Base-by-base conservation (phyloP, 2,888 invertebrate genomes). In the Agrotis exclamationis region DNA sequence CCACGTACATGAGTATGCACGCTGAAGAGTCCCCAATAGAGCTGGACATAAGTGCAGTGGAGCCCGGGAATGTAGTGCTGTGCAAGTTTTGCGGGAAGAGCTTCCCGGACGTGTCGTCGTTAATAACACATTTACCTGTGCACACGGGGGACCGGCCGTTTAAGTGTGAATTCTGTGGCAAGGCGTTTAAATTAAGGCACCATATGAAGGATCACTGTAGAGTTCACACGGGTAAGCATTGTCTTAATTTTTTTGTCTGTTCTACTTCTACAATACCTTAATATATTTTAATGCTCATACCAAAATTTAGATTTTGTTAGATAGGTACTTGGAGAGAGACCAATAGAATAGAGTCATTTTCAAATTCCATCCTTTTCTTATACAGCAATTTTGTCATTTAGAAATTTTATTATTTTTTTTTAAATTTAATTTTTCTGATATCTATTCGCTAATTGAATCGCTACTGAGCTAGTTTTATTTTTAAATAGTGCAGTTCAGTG, bases 201-300 rank as follows among this genome's bases (percentile, higher is more conserved):
- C 98, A 99, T 96, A 98, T 99, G 98, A 99, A 99, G 96, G 98
- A 99, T 96, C 99, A 99, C 93, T 98, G 98, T 96, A 97, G 98
- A 90, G 98, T 99, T 80, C 99, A 99, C 93, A 99, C 98, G 86
- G 99, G 97, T 97, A 94, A 96, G 97, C 85, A 47, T 16, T 24
- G 1, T 44, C 20, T 60, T 57, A 24, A 2, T 45, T 16, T 45
- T 33, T 39, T 50, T 39, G 16, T 56, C 4, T 51, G 53, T 18
- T 11, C 16, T 18, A 44, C 20, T 45, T 50, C 6, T 11, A n/a
- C 16, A 14, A 45, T 58, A 53, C 58, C 1, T 22, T 59, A 16
- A 0, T 47, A 20, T 60, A 47, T 48, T 3, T 57, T 24, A 6
- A 57, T 11, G 39, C 2, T 57, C n/a, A 16, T 67, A 50, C 4